Percentiles rank a stretch among this genome's conserved stretches.
phyloP scores from a whole-genome alignment of 2,888 invertebrate genomes.

The Campaea margaritaria region DNA sequence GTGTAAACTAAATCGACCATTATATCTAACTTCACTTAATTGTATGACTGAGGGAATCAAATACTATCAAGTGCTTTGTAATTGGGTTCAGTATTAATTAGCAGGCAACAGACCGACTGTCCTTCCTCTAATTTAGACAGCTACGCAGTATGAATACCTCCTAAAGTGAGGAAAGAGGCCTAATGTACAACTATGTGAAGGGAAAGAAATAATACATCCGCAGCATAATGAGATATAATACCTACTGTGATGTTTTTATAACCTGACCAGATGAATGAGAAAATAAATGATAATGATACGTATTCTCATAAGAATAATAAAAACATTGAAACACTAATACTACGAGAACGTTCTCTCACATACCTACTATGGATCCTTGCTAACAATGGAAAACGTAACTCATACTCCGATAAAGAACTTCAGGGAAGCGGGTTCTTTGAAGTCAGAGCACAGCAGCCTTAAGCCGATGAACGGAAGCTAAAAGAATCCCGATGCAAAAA shows the following conservation, averaged over 20 bases:
- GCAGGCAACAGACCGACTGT: slow-evolving; percentile 3
- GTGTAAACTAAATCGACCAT: too few relatives aligned
- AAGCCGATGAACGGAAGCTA: slow-evolving; percentile 12
- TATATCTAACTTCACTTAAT: too few relatives aligned
- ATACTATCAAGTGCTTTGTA: too few relatives aligned
- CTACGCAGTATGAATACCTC: slow-evolving; percentile 12
- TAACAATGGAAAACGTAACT: background rate
- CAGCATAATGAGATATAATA: too few relatives aligned
- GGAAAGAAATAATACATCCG: background rate
- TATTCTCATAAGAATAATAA: too few relatives aligned
- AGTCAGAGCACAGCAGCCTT: background rate
- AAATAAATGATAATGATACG: too few relatives aligned
- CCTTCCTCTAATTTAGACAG: slow-evolving; percentile 8
- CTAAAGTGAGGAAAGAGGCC: slow-evolving; percentile 5
- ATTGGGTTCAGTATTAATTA: slow-evolving; percentile 17
- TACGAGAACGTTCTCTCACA: too few relatives aligned
- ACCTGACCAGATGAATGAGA: too few relatives aligned
- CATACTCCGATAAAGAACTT: background rate
- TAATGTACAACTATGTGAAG: slow-evolving; percentile 2
- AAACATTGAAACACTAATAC: too few relatives aligned
- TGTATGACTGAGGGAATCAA: too few relatives aligned
- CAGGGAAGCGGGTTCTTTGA: background rate
- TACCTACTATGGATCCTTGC: background rate
- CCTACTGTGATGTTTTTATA: too few relatives aligned
- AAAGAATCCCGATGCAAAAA: slow-evolving; percentile 10